Percentiles rank a stretch among this genome's conserved stretches.
Conservation (phyloP, 1,140 invertebrate genomes). For the Pseudobourletiella spinata region DNA sequence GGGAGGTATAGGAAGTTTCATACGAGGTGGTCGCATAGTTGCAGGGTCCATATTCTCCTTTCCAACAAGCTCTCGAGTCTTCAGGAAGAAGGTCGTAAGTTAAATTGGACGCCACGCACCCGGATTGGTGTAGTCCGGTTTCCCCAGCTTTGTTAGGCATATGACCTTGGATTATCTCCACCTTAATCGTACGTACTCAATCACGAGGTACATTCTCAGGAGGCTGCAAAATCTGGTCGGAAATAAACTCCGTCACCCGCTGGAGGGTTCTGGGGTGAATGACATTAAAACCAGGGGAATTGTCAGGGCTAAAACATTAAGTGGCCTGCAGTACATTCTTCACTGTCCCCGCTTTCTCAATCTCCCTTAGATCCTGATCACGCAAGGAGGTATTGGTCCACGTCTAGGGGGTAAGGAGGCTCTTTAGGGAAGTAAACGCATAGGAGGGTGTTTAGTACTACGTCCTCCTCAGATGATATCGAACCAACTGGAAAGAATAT, state of each 20-base stretch:
- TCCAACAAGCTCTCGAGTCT: no score
- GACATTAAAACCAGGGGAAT: constrained; percentile 16
- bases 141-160: no score
- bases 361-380: background rate
- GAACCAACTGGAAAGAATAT: no score
- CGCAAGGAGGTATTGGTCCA: background rate
- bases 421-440: no score
- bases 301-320: no score
- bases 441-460: background rate
- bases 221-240: background rate
- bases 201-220: constrained; percentile 11
- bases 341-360: background rate
- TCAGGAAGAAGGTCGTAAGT: no score
- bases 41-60: background rate
- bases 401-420: no score
- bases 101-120: background rate
- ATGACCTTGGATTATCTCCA: no score
- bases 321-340: background rate
- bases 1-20: background rate
- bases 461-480: background rate
- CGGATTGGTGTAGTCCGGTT: no score
- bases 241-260: background rate
- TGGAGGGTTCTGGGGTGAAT: constrained; percentile 20
- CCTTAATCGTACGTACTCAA: no score
- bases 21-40: no score